A percentile compares a stretch with the other conserved stretches of the same genome.
Conservation (phyloP, 1,140 invertebrate species). For the Centruroides sculpturatus region DNA sequence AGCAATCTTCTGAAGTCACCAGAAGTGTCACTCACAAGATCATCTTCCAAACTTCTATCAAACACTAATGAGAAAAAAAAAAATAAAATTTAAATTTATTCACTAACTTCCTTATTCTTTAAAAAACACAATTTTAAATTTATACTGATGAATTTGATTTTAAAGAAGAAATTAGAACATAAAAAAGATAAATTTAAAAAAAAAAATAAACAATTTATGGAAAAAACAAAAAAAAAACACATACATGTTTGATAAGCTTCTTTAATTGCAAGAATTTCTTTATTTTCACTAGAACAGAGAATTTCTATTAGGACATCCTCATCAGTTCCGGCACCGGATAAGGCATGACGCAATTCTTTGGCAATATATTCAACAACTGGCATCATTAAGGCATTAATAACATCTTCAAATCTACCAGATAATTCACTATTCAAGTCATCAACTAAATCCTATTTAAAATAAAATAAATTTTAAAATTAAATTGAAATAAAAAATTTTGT, state of each 20-base stretch:
- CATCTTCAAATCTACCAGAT: conserved; percentile 76
- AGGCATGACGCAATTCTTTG: conserved; percentile 67
- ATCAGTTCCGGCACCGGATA: conserved; percentile 39
- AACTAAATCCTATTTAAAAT: conserved; percentile 53
- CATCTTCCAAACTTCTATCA: conserved; percentile 64
- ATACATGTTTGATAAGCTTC: conserved; percentile 25
- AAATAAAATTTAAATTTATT: no score
- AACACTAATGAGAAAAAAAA: conserved; percentile 45
- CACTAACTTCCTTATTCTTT: no score
- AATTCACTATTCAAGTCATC: conserved; percentile 81
- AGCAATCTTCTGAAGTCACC: conserved; percentile 82
- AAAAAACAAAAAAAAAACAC: conserved; percentile 8
- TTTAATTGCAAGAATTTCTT: conserved; percentile 27
- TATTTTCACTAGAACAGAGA: conserved; percentile 24
- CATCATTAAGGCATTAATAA: conserved; percentile 73
- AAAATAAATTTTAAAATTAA: background rate
- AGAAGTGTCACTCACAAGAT: conserved; percentile 82
- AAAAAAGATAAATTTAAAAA: no score
- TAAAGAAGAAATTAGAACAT: no score
- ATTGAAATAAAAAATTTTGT: no score
- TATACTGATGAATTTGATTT: no score
- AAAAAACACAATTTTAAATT: no score
- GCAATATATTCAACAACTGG: conserved; percentile 76
- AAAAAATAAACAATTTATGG: no score
- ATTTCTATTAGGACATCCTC: conserved; percentile 27